Base-by-base conservation (phyloP, 2,797 vertebrate species). In the Pseudomugil tenellus region DNA sequence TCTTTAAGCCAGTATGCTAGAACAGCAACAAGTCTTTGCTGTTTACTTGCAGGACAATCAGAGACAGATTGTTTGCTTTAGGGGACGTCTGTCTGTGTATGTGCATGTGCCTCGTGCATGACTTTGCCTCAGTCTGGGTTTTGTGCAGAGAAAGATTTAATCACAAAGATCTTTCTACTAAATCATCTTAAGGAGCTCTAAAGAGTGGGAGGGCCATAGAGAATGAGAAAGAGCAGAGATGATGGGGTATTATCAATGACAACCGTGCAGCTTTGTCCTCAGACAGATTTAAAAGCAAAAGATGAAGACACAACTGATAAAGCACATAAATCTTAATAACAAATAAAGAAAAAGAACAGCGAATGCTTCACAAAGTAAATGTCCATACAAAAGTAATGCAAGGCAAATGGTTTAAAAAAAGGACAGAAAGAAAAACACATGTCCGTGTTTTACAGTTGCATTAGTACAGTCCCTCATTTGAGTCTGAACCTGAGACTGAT, bases 21-120 rank as follows among this genome's bases (percentile, higher is more conserved):
- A 70, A 72, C 79, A 43, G 16, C 54, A 76, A 62, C 25, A 57
- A 29, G 52, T 63, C 28, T 58, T 71, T 41, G 34, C 23, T 71
- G 58, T 74, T 63, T 66, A 70, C 62, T 56, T 72, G 43, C 62
- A 39, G 25, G 62, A 57, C 73, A 65, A 67, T 65, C 34, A 57
- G 57, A 67, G 43, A 78, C 71, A 80, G 78, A 83, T 72, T 76
- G 65, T 73, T 78, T 81, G 69, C 73, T 81, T 67, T 41, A 69
- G 72, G 79, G 67, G 34, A 64, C 51, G 67, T 76, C 65, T 75
- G 75, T 65, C 65, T 74, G 43, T 65, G 58, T 80, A 56, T 54
- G 43, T 23, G 60, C 64, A 74, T 43, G 67, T 65, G 71, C 28
- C 53, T 66, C 9, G n/a, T 76, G 72, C 53, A 17, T 78, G 59